phyloP scores from a whole-genome alignment of 2,797 vertebrate genomes.

The Limosa lapponica region DNA sequence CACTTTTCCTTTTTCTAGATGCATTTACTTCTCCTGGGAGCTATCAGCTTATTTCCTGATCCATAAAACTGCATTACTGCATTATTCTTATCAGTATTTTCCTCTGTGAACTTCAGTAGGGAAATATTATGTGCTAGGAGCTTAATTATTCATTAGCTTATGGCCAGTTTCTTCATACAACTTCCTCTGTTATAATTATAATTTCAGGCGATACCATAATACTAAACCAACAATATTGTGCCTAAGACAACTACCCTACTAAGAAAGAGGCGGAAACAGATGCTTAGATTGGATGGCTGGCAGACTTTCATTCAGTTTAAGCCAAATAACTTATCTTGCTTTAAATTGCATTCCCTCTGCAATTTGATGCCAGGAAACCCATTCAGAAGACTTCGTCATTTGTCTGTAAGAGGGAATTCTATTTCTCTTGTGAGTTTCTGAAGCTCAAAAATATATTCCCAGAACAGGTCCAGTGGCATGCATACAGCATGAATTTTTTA shows the following conservation, averaged over 20 bases:
- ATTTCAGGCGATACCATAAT: neutral
- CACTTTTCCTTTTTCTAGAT: neutral
- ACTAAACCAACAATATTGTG: neutral
- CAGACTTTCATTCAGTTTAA: neutral
- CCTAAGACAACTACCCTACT: neutral
- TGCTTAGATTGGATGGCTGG: neutral
- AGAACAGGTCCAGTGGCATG: neutral
- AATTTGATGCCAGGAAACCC: neutral
- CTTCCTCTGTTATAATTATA: neutral
- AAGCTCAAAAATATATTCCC: neutral
- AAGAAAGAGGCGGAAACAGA: neutral
- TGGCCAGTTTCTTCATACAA: neutral
- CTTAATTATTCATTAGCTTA: constrained; percentile 23
- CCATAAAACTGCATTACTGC: neutral
- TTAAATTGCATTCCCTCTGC: neutral
- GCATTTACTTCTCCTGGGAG: neutral
- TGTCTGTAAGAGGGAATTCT: neutral
- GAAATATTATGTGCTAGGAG: neutral
- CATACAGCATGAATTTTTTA: neutral
- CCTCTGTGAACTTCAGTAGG: neutral
- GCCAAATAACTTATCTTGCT: neutral
- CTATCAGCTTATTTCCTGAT: neutral
- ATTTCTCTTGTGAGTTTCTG: neutral
- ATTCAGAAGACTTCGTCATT: neutral
- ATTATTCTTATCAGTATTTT: neutral